phyloP scores from a whole-genome alignment of 2,113 vertebrate species.

The Arvicanthis niloticus region DNA sequence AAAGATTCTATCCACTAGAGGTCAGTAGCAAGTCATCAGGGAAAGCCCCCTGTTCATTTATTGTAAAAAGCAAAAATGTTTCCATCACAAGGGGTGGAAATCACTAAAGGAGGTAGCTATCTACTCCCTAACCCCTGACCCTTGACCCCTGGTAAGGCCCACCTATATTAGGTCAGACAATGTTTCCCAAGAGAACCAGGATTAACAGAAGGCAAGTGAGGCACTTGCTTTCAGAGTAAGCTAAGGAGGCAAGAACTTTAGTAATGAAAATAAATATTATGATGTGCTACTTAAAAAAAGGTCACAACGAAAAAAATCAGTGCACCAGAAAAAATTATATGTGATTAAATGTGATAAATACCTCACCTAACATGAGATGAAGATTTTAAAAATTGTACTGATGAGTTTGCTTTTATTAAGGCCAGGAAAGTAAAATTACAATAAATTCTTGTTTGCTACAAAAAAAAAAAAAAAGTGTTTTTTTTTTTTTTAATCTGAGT shows the following conservation, averaged over 20 bases:
- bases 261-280: not conserved
- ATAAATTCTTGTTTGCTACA: constrained; percentile 17
- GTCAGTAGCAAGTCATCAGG: not conserved
- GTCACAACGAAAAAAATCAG: not conserved
- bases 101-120: not conserved
- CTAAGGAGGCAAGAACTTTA: not conserved
- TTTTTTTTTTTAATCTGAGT: not conserved
- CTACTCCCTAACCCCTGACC: not conserved
- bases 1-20: not conserved
- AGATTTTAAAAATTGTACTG: not conserved
- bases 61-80: not conserved
- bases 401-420: constrained; percentile 10
- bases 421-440: not conserved
- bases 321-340: not conserved
- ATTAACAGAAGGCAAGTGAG: not conserved
- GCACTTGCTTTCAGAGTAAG: not conserved
- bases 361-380: not conserved
- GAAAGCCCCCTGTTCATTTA: not conserved
- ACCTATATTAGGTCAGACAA: too few relatives aligned
- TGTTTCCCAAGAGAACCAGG: not conserved
- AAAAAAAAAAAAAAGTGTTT: not conserved
- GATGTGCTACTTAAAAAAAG: not conserved
- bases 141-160: not conserved
- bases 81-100: not conserved
- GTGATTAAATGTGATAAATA: not conserved